These are phyloP conservation scores for Eubasilissa splendida DNA, from an alignment of 2,888 invertebrate genomes.

Conservation along the genomic window DNA sequence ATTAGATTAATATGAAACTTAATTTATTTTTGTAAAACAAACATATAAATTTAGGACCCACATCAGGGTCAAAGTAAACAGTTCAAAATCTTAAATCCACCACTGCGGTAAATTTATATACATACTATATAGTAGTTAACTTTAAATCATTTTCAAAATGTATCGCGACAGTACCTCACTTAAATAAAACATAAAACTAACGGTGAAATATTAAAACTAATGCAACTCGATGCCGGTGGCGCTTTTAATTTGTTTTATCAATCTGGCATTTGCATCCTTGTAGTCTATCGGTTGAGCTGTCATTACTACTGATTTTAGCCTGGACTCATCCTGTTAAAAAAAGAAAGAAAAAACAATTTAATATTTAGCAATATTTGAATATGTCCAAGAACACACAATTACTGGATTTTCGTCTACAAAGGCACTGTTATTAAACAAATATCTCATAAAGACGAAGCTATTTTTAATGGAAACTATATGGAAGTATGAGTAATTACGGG, in stretches of 20 bases:
- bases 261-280: conserved; percentile 81
- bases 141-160: too few species aligned
- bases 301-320: conserved; percentile 83
- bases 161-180: too few species aligned
- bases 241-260: conserved; percentile 81
- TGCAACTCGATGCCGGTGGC: conserved; percentile 74
- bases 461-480: too few species aligned
- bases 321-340: conserved; percentile 81
- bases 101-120: too few species aligned
- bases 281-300: conserved; percentile 82
- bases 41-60: not conserved
- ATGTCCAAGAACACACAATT: too few species aligned
- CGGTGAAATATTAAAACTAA: conserved; percentile 44
- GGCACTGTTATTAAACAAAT: too few species aligned
- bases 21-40: conserved; percentile 7
- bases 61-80: not conserved
- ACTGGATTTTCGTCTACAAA: too few species aligned
- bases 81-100: not conserved
- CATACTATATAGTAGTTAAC: too few species aligned
- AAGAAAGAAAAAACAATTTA: not conserved
- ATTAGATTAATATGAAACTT: not conserved
- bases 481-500: too few species aligned
- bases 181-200: too few species aligned
- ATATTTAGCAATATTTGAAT: not conserved
- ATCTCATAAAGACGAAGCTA: too few species aligned